Percentiles rank a stretch among this genome's conserved stretches.
Conservation (phyloP, 2,797 vertebrate genomes). For the Etheostoma perlongum region DNA sequence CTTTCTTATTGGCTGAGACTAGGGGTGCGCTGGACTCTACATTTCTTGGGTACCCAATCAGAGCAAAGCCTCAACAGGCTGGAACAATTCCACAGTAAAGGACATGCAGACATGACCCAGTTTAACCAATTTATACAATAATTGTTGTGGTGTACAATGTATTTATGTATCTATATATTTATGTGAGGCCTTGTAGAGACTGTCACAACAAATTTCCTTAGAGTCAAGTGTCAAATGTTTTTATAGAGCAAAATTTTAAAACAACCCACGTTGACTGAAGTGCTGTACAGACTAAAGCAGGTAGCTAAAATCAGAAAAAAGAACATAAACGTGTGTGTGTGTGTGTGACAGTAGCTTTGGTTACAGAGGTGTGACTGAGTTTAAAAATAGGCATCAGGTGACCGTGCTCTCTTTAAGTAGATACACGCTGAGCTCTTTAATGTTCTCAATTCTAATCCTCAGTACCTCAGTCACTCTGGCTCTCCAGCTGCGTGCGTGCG, state of each 20-base stretch:
- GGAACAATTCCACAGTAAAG: constrained; percentile 8
- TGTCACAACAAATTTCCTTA: too few species aligned
- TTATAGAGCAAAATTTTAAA: too few species aligned
- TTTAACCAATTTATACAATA: neutral
- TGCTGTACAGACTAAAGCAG: too few species aligned
- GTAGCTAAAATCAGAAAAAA: too few species aligned
- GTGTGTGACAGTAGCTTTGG: constrained; percentile 17
- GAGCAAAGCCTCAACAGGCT: constrained; percentile 10
- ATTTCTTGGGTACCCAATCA: constrained; percentile 41
- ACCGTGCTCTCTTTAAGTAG: constrained; percentile 64
- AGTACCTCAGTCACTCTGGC: constrained; percentile 32
- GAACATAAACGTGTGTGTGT: constrained; percentile 7
- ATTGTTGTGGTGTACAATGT: too few species aligned
- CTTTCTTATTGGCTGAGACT: constrained; percentile 25
- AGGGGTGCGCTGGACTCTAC: constrained; percentile 18
- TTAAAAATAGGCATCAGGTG: constrained; percentile 73
- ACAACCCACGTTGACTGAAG: too few species aligned
- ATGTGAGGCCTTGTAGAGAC: too few species aligned
- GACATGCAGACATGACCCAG: constrained; percentile 19
- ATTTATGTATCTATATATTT: too few species aligned
- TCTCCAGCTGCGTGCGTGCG: constrained; percentile 6
- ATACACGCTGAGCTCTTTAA: constrained; percentile 68
- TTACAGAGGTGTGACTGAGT: constrained; percentile 42
- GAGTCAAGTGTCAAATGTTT: too few species aligned
- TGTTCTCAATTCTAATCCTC: constrained; percentile 64